Base-by-base conservation (phyloP, 2,888 invertebrate genomes). In the Synanthedon tipuliformis region DNA sequence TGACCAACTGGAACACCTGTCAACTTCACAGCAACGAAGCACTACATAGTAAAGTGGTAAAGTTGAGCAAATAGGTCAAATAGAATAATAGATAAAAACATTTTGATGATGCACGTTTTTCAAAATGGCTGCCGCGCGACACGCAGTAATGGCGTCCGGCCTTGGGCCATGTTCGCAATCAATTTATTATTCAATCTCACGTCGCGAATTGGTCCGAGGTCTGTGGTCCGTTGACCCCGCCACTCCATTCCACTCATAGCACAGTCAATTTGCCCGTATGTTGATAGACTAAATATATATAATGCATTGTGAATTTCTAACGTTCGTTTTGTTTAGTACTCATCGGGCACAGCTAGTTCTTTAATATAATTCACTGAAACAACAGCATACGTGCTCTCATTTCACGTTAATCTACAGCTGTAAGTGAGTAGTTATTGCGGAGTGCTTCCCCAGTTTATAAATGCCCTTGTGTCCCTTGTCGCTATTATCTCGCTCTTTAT, bases 121-220 rank as follows among this genome's bases (percentile, higher is more conserved):
- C 80, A 79, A 82, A 78, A 83, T 85, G 82, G 81, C 83, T 63
- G 78, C 75, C 68, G 64, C 61, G 65, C 67, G 67, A 71, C 72
- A 65, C 71, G 69, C 73, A 70, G 75, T 70, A 78, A 82, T 83
- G 81, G 81, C 80, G 61, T 73, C 73, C 76, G 85, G 85, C 86
- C 85, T 85, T 85, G 34, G 85, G 75, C 69, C 64, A 66, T 69
- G 76, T 72, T 78, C 74, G 81, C 84, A 81, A 84, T 84, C 85
- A 84, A 80, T 81, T 81, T 85, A 84, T 85, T 87, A 87, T 87
- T 86, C 86, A 87, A 86, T 87, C 86, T 84, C 84, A 81, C 84
- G 81, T 86, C 81, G 84, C 84, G 79, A 86, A 86, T 87, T 86
- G 82, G 86, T 83, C 75, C 87, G 87, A 86, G 86, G 87, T 79